phyloP scores from a whole-genome alignment of 2,888 invertebrate species.

The Chrysomela aeneicollis region DNA sequence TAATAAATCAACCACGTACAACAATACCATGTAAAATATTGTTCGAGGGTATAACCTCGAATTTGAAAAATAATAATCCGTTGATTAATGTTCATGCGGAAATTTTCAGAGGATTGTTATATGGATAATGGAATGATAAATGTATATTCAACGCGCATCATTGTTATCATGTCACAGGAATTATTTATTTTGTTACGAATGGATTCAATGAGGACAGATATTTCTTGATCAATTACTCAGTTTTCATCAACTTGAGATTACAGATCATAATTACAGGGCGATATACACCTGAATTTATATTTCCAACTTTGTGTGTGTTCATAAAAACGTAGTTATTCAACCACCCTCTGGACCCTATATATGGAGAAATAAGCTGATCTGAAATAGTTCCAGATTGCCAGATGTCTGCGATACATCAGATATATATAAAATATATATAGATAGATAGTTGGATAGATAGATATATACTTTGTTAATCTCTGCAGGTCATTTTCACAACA shows the following conservation, averaged over 20 bases:
- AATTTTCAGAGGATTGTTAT: slow-evolving; percentile 16
- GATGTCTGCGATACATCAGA: no score
- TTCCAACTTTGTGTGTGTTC: no score
- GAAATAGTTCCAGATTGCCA: no score
- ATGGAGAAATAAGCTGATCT: no score
- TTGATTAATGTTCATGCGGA: slow-evolving; percentile 35
- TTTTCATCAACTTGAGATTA: background rate
- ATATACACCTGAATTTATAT: no score
- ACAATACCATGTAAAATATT: slow-evolving; percentile 38
- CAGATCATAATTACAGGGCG: no score
- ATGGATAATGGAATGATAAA: slow-evolving; percentile 30
- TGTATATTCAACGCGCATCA: slow-evolving; percentile 25
- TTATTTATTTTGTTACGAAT: background rate
- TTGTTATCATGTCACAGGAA: slow-evolving; percentile 8
- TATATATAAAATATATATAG: no score
- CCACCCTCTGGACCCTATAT: no score
- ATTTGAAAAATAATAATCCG: slow-evolving; percentile 37
- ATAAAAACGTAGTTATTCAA: no score
- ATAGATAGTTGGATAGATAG: no score
- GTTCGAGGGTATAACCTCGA: slow-evolving; percentile 33
- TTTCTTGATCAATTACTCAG: background rate
- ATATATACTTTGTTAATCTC: no score
- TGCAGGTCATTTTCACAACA: no score
- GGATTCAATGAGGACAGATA: slow-evolving; percentile 3
- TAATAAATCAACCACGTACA: slow-evolving; percentile 37